Evolutionary conservation across 1,140 invertebrate genomes (phyloP), one percentile per base, ranked within the genome.

Genomic region (Latrodectus geometricus): DNA sequence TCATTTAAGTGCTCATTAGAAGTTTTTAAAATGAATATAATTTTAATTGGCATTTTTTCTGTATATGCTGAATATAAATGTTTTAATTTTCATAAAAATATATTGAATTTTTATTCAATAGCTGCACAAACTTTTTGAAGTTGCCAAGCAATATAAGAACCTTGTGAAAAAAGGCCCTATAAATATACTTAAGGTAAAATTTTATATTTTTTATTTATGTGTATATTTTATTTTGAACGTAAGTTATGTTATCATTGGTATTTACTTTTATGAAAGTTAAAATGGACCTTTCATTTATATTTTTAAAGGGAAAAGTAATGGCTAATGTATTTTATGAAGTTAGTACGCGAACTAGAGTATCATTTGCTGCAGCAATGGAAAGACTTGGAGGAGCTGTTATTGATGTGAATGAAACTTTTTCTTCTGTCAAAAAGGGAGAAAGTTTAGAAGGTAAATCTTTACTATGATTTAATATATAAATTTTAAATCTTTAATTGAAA

Each of bases 271-370:
- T 70, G 23, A 70, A 15, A 21, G n/a, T n/a, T n/a, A 70, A 11
- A 21, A 7, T 70, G 1, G 0, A 3, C 12, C 4, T 49, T 49
- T 74, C 21, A 69, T n/a, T 70, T 70, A 35, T 65, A 35, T 54
- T 21, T 86, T 78, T 82, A n/a, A 85, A 95, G 93, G 98, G 97
- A 68, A 98, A 98, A 93, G 93, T 98, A 0, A 95, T 99, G 95
- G 96, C 96, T 17, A 97, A 96, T 0, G 95, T 99, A 90, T 99
- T 99, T 91, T 99, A 98, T 92, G 98, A 99, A 93, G 96, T 95
- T 0, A 98, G 97, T 89, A 99, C 98, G 0, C 93, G 99, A 88
- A 99, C 99, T 0, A 95, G 95, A 89, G 97, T 96, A 90, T 99
- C 97, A 90, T 99, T 99, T 92, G 93, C 96, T 8, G 96, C 96